These are phyloP conservation scores for Tuberolachnus salignus DNA, from an alignment of 2,888 invertebrate genomes.

Conservation along the genomic window DNA sequence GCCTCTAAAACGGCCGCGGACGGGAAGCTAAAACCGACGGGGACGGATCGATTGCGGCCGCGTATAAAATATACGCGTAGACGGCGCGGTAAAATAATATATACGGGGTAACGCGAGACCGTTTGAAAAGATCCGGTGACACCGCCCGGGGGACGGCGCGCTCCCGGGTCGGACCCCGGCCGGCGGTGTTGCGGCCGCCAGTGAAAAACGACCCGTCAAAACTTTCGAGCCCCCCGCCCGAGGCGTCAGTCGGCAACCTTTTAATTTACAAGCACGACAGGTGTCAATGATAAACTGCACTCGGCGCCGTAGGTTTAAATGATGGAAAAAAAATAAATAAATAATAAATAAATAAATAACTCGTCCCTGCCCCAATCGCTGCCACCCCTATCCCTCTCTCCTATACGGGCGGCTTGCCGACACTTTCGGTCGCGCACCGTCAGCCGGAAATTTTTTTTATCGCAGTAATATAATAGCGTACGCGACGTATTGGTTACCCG, in stretches of 20 bases:
- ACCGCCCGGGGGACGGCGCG: neutral
- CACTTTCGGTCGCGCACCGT: too few relatives aligned
- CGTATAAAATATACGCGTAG: neutral
- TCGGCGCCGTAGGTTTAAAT: too few relatives aligned
- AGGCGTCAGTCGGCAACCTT: neutral
- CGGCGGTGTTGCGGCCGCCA: neutral
- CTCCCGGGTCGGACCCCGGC: too few relatives aligned
- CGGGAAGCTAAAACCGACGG: neutral
- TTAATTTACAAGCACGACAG: conserved; percentile 55
- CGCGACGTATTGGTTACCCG: too few relatives aligned
- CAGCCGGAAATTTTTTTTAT: too few relatives aligned
- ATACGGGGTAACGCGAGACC: conserved; percentile 14
- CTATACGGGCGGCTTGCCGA: too few relatives aligned
- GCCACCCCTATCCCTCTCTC: neutral
- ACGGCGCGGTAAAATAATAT: neutral
- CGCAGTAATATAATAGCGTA: too few relatives aligned
- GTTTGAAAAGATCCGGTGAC: conserved; percentile 49
- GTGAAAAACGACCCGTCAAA: conserved; percentile 43
- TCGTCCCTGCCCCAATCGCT: too few relatives aligned
- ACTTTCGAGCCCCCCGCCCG: neutral
- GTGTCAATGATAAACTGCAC: conserved; percentile 29
- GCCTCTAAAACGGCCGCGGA: conserved; percentile 31
- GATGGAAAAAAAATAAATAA: too few relatives aligned
- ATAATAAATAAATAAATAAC: too few relatives aligned
- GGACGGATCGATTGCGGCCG: conserved; percentile 25